Percentiles rank a stretch among this genome's conserved stretches.
Evolutionary conservation across 1,140 invertebrate species (phyloP).

Genomic region (Aphaenogaster rudis): DNA sequence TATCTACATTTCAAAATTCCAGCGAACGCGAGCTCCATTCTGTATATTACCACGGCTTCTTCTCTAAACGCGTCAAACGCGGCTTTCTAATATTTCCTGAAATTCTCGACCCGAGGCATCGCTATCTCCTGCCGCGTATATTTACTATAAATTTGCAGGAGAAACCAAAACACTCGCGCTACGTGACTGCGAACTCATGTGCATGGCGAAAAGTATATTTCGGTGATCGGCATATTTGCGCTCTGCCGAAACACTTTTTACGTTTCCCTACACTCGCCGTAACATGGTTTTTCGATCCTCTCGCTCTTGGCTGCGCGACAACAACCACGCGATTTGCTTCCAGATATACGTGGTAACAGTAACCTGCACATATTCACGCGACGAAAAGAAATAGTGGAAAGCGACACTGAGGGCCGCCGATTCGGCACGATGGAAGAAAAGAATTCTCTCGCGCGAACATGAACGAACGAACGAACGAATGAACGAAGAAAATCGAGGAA

Average conservation of each 20-base stretch:
- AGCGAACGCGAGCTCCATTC: not conserved
- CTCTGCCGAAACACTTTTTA: not conserved
- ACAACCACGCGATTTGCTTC: conserved; percentile 30
- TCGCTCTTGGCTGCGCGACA: not conserved
- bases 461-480: not conserved
- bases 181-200: not conserved
- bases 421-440: conserved; percentile 15
- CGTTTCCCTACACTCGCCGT: not conserved
- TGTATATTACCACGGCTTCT: not conserved
- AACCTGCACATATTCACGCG: not conserved
- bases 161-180: conserved; percentile 23
- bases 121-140: conserved; percentile 28
- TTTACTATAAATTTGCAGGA: conserved; percentile 51
- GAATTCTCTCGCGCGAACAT: conserved; percentile 17
- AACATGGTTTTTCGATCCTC: conserved; percentile 18
- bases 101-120: conserved; percentile 25
- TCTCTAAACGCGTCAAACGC: not conserved
- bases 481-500: conserved; percentile 7
- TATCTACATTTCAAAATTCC: not conserved
- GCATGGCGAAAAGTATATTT: conserved; percentile 26
- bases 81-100: conserved; percentile 56
- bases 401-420: not conserved
- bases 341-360: conserved; percentile 3
- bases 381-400: not conserved
- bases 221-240: conserved; percentile 11